Evolutionary conservation across 92 coral and sea anemone genomes (phyloP), one percentile per base, ranked within the genome.

Genomic region (Heteractis magnifica): DNA sequence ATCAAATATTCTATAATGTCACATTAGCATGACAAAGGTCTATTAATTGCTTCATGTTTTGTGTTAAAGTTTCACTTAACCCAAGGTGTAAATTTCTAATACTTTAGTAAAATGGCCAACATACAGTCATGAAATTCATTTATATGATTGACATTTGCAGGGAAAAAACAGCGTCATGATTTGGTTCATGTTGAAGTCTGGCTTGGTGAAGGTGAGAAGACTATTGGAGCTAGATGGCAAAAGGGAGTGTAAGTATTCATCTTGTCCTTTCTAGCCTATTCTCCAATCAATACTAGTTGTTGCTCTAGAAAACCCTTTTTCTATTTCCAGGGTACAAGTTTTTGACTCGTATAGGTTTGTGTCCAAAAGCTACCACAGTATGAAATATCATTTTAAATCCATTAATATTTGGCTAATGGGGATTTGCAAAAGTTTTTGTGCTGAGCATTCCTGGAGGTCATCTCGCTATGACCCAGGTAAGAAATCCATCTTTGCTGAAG

Each of bases 161-260:
- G 94, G 56, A 91, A 90, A 79, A 92, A 90, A 81, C 99, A 96
- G 77, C 91, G 91, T 26, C 99, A 96, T 72, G 90, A 96, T 86
- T 94, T 94, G 95, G 99, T 94, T 58, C 99, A 96, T 89, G 97
- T 96, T 72, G 98, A 96, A 73, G 87, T 94, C 51, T 96, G 99
- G 99, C 88, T 91, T 18, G 99, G 99, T 20, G 95, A 96, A 41
- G 98, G 91, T 19, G 98, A 94, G 77, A 96, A 94, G 82, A 94
- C 99, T 10, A 92, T 96, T 76, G 99, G 99, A 51, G 99, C 99
- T 53, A 92, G 99, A 77, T 96, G 97, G 97, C 98, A 96, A 78
- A 86, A 87, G 81, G 99, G 98, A 86, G 92, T 90, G 99, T 96
- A 89, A 84, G 98, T 65, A 52, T 12, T 0, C 6, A 1, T 6